Conservation (phyloP, 2,113 vertebrate species). For the Romanogobio albipinnatus region DNA sequence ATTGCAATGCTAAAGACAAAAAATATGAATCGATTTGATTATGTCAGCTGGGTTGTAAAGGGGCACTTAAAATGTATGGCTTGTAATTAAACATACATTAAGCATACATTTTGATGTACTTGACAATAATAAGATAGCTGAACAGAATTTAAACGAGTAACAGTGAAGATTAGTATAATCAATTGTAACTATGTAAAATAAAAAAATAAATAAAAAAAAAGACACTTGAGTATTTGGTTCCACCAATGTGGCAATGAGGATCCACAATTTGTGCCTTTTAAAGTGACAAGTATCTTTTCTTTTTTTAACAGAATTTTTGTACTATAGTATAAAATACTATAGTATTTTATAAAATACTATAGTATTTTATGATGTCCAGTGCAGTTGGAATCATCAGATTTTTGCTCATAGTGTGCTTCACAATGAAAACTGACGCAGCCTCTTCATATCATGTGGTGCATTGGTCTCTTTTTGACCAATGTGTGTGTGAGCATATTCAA, state of each 20-base stretch:
- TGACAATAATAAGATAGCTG: neutral
- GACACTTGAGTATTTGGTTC: too few species aligned
- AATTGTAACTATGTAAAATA: neutral
- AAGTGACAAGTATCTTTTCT: neutral
- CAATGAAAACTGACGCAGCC: neutral
- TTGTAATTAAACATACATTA: too few species aligned
- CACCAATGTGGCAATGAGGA: neutral
- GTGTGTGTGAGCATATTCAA: neutral
- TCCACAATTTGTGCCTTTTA: neutral
- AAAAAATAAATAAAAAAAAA: too few species aligned
- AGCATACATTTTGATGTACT: neutral
- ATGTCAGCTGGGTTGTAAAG: too few species aligned
- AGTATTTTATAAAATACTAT: neutral
- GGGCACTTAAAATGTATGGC: too few species aligned
- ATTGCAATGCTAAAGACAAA: too few species aligned
- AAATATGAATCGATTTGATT: too few species aligned
- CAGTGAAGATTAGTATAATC: neutral
- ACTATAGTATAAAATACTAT: neutral
- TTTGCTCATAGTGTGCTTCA: neutral
- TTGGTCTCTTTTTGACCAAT: neutral
- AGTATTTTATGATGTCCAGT: neutral
- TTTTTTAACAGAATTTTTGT: neutral
- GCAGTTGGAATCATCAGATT: neutral
- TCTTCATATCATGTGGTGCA: neutral
- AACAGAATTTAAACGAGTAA: neutral